These are phyloP conservation scores for Tadarida brasiliensis DNA, from an alignment of 2,797 vertebrate species.

Conservation along the genomic window DNA sequence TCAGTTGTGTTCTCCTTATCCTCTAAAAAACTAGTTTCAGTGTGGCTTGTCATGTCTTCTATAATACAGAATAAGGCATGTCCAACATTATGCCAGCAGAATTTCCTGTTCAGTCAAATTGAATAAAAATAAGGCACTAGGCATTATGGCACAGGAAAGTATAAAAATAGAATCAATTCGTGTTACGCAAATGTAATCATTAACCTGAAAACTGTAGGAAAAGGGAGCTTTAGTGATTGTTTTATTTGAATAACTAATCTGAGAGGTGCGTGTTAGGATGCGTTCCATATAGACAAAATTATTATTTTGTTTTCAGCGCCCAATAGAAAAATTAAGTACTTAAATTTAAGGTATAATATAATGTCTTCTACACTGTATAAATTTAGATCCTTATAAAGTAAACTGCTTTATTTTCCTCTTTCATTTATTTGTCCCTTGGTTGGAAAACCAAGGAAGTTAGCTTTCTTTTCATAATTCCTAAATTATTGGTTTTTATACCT, in stretches of 20 bases:
- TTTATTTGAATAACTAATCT: conserved; percentile 36
- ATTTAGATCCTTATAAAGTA: background rate
- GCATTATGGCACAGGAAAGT: conserved; percentile 36
- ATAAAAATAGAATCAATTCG: conserved; percentile 4
- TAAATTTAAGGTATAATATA: background rate
- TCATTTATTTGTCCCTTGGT: background rate
- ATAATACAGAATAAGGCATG: conserved; percentile 9
- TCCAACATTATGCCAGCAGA: conserved; percentile 21
- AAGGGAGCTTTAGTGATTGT: conserved; percentile 31
- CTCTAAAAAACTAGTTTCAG: conserved; percentile 53
- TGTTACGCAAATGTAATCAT: conserved; percentile 56
- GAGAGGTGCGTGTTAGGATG: background rate
- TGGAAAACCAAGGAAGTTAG: background rate
- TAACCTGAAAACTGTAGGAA: conserved; percentile 33
- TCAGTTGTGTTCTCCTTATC: conserved; percentile 22
- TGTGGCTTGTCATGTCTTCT: conserved; percentile 28
- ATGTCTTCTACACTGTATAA: background rate
- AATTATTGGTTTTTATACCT: background rate
- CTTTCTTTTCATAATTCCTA: background rate
- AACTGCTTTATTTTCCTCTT: background rate
- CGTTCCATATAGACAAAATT: background rate
- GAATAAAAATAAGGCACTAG: conserved; percentile 55
- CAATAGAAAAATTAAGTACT: background rate
- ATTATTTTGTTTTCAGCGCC: conserved; percentile 14
- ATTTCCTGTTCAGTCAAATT: conserved; percentile 61